These are phyloP conservation scores for Characodon lateralis DNA, from an alignment of 2,797 vertebrate genomes.

Conservation along the genomic window DNA sequence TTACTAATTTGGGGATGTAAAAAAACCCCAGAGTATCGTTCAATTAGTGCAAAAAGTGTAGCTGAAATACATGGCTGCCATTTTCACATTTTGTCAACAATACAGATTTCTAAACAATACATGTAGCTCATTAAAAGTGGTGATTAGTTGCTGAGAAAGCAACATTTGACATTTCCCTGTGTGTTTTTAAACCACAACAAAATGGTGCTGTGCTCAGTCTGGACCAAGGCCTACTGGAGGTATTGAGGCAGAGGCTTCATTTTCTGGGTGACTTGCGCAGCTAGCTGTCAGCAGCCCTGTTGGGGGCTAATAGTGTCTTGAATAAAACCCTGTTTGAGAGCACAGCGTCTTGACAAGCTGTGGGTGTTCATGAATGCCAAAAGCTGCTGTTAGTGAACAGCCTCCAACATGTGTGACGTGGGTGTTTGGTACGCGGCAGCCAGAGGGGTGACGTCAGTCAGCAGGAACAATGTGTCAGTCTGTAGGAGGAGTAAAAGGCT, in stretches of 20 bases:
- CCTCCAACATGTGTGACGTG: conserved; percentile 30
- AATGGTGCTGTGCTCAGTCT: neutral
- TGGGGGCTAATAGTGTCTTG: neutral
- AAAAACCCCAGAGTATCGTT: neutral
- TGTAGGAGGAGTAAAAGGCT: conserved; percentile 41
- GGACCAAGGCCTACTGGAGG: conserved; percentile 4
- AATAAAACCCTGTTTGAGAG: conserved; percentile 9
- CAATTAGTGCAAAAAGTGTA: neutral
- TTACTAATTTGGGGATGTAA: neutral
- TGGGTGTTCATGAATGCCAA: conserved; percentile 2
- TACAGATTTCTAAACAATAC: neutral
- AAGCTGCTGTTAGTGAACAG: conserved; percentile 2
- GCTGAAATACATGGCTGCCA: neutral
- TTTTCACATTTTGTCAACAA: neutral
- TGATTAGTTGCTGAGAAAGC: conserved; percentile 11
- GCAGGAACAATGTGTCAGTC: conserved; percentile 28
- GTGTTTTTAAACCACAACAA: conserved; percentile 9
- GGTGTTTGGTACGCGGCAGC: conserved; percentile 22
- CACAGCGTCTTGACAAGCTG: conserved; percentile 1
- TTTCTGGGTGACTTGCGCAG: conserved; percentile 27
- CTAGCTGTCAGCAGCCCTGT: conserved; percentile 7
- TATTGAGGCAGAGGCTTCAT: conserved; percentile 19
- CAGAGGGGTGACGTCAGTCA: conserved; percentile 48
- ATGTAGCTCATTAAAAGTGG: neutral
- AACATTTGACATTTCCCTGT: conserved; percentile 2